These are phyloP conservation scores for Hydropsyche tenuis DNA, from an alignment of 1,140 invertebrate genomes.

Conservation along the genomic window DNA sequence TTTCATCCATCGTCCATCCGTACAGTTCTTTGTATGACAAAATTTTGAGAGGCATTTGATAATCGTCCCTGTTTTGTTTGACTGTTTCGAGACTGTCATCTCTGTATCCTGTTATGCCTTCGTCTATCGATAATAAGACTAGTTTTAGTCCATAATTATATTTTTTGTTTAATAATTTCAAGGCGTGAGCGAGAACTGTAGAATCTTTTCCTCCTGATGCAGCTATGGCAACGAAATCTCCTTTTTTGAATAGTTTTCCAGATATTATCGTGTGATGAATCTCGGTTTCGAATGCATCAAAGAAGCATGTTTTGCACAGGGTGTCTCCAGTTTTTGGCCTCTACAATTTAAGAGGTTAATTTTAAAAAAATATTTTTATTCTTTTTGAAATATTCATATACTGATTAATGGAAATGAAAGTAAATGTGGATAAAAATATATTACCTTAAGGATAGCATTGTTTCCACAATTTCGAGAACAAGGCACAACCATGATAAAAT, in stretches of 20 bases:
- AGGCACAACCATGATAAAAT: conserved; percentile 31
- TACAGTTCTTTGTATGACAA: conserved; percentile 98
- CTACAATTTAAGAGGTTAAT: conserved; percentile 61
- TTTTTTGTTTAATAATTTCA: conserved; percentile 91
- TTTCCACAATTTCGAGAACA: conserved; percentile 76
- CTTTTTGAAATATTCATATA: no score
- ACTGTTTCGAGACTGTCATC: conserved; percentile 99
- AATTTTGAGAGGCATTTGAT: conserved; percentile 93
- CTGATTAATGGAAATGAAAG: no score
- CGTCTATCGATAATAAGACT: conserved; percentile 95
- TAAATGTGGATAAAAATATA: no score
- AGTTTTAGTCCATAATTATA: conserved; percentile 93
- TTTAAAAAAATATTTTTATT: background rate
- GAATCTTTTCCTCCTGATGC: conserved; percentile 99
- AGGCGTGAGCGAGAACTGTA: conserved; percentile 91
- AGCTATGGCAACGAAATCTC: conserved; percentile 91
- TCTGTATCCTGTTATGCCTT: conserved; percentile 97
- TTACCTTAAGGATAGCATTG: conserved; percentile 75
- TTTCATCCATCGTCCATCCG: conserved; percentile 99
- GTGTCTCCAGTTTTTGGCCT: conserved; percentile 90
- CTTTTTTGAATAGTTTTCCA: conserved; percentile 84
- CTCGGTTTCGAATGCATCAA: conserved; percentile 93
- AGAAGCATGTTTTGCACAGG: conserved; percentile 96
- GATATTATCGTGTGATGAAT: conserved; percentile 92
- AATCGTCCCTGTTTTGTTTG: conserved; percentile 92